Conservation (phyloP, 2,797 vertebrate species). For the Alcedo quadribrachys region DNA sequence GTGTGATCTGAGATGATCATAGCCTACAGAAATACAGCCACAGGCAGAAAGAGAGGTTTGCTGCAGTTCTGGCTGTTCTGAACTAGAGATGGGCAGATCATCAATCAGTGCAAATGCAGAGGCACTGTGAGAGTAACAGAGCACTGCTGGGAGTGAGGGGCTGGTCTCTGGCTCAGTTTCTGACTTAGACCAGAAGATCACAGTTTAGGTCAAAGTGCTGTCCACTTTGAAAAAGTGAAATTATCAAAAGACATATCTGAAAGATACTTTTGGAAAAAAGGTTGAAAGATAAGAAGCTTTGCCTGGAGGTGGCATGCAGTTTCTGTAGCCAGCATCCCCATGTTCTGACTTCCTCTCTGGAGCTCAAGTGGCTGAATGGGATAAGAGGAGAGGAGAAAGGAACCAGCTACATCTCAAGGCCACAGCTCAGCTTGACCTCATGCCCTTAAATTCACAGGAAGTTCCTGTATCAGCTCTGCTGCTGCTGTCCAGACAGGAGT, state of each 20-base stretch:
- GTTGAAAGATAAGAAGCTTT: background rate
- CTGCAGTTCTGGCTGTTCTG: background rate
- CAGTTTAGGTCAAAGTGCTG: background rate
- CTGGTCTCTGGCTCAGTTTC: background rate
- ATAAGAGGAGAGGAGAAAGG: background rate
- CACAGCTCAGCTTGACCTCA: background rate
- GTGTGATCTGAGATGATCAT: slow-evolving; percentile 38
- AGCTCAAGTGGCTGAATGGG: background rate
- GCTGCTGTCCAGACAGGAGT: background rate
- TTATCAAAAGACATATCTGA: background rate
- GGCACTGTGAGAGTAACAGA: background rate
- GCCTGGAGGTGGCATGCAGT: background rate
- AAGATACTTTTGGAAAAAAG: background rate
- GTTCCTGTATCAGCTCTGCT: background rate
- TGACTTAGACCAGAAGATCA: background rate
- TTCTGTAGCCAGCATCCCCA: background rate
- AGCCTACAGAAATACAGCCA: slow-evolving; percentile 37
- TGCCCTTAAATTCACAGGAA: background rate
- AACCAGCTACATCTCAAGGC: background rate
- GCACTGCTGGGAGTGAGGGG: fast-evolving
- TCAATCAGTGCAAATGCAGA: background rate
- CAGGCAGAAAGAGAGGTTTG: background rate
- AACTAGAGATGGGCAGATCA: background rate
- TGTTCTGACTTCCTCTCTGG: background rate
- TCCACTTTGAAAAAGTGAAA: background rate